A percentile compares a stretch with the other conserved stretches of the same genome.
Conservation (phyloP, 64 coral and sea anemone genomes). For the Montipora foliosa region DNA sequence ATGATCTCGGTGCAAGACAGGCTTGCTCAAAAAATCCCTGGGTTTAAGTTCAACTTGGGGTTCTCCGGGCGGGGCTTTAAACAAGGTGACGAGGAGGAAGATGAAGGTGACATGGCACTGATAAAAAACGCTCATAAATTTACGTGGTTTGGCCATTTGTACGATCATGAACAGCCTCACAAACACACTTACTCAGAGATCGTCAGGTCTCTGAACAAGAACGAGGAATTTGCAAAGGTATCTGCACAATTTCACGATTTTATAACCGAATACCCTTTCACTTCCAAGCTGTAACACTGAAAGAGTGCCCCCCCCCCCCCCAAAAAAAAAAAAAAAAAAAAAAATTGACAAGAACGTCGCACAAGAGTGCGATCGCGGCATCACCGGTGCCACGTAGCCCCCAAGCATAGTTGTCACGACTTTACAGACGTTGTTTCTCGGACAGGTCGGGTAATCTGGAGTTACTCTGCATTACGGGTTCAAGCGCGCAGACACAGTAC, state of each 20-base stretch:
- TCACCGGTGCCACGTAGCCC: too few relatives aligned
- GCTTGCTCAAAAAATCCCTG: conserved; percentile 84
- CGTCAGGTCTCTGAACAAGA: conserved; percentile 75
- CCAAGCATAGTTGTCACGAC: too few relatives aligned
- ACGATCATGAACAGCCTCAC: conserved; percentile 96
- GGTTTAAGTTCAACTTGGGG: conserved; percentile 95
- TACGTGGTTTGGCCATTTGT: conserved; percentile 98
- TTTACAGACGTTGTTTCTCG: too few relatives aligned
- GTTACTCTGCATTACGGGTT: too few relatives aligned
- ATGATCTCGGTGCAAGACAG: conserved; percentile 79
- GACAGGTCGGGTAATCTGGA: too few relatives aligned
- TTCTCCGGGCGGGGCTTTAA: conserved; percentile 91
- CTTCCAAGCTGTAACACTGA: too few relatives aligned
- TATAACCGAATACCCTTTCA: too few relatives aligned
- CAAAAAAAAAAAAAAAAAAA: too few relatives aligned
- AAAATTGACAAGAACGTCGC: too few relatives aligned
- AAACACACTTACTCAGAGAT: conserved; percentile 77
- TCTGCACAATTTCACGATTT: background rate
- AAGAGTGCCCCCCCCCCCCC: too few relatives aligned
- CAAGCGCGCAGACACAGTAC: too few relatives aligned
- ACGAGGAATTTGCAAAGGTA: conserved; percentile 93
- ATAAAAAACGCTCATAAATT: conserved; percentile 82
- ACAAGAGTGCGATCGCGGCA: too few relatives aligned
- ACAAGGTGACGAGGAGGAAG: conserved; percentile 79
- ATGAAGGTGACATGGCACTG: conserved; percentile 87